These are phyloP conservation scores for Iselma pallidipennis DNA, from an alignment of 2,888 invertebrate species.

Conservation along the genomic window DNA sequence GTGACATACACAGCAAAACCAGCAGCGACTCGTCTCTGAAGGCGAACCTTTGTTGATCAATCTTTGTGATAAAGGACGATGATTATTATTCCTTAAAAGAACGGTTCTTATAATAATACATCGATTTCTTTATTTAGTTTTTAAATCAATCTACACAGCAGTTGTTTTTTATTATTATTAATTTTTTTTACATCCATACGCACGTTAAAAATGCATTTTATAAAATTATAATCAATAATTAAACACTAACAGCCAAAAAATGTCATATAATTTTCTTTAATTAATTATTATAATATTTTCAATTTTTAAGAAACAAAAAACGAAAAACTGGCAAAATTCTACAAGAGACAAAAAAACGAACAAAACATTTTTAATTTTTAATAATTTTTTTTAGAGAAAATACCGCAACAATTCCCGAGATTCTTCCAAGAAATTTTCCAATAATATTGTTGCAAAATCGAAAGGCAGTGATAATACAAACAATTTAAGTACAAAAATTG, in stretches of 20 bases:
- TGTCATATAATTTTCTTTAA: no score
- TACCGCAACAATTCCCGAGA: neutral
- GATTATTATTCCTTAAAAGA: no score
- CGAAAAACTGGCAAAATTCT: neutral
- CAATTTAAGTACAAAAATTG: neutral
- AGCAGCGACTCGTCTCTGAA: no score
- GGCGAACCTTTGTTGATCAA: no score
- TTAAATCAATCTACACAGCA: conserved; percentile 53
- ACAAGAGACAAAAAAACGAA: no score
- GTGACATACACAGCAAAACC: no score
- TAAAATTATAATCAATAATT: neutral
- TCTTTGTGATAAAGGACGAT: no score
- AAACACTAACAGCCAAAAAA: conserved; percentile 24
- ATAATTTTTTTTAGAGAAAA: no score
- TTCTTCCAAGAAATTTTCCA: neutral
- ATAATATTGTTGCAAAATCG: no score
- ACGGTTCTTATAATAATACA: conserved; percentile 52
- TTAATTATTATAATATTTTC: no score
- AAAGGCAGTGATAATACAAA: neutral
- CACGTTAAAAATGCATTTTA: conserved; percentile 45
- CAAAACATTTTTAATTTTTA: no score
- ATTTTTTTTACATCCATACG: conserved; percentile 48
- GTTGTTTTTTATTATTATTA: conserved; percentile 2
- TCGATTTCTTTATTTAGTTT: conserved; percentile 38
- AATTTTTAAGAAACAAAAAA: no score